Percentiles rank a stretch among this genome's conserved stretches.
These are phyloP conservation scores for Odobenus rosmarus DNA, from an alignment of 2,113 vertebrate genomes.

Conservation along the genomic window DNA sequence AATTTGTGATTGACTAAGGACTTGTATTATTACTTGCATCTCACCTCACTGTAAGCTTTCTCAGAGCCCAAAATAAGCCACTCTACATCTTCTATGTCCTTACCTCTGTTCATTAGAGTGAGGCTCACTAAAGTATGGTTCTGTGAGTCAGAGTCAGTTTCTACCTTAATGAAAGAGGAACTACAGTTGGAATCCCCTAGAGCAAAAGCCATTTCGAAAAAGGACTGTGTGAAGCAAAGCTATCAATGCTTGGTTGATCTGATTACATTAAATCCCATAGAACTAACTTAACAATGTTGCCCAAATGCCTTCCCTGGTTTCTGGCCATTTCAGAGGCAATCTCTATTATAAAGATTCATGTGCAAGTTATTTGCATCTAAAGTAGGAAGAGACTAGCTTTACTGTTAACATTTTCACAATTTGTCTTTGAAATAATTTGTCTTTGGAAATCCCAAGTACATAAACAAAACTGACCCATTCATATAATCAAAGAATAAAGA, in stretches of 20 bases:
- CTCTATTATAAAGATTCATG: conserved; percentile 25
- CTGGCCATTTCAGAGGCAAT: conserved; percentile 6
- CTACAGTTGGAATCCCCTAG: conserved; percentile 14
- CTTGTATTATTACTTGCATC: not conserved
- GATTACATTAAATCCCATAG: conserved; percentile 28
- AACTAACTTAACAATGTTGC: conserved; percentile 32
- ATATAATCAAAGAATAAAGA: conserved; percentile 11
- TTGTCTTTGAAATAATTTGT: conserved; percentile 26
- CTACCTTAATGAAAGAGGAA: conserved; percentile 46
- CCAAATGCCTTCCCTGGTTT: not conserved
- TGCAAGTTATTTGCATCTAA: conserved; percentile 18
- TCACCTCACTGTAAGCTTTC: not conserved
- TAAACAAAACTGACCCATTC: conserved; percentile 48
- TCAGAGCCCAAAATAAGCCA: conserved; percentile 41
- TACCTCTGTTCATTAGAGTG: conserved; percentile 26
- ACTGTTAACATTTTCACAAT: conserved; percentile 5
- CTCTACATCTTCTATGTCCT: not conserved
- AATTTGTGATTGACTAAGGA: conserved; percentile 10
- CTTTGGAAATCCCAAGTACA: not conserved
- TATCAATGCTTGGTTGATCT: not conserved
- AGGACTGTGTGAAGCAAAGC: conserved; percentile 8
- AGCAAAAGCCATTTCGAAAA: conserved; percentile 50
- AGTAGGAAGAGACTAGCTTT: not conserved
- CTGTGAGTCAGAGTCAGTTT: not conserved
- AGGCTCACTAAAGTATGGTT: not conserved